A percentile compares a stretch with the other conserved stretches of the same genome.
Evolutionary conservation across 2,888 invertebrate species (phyloP).

Genomic region (Trissoscelio sp.): DNA sequence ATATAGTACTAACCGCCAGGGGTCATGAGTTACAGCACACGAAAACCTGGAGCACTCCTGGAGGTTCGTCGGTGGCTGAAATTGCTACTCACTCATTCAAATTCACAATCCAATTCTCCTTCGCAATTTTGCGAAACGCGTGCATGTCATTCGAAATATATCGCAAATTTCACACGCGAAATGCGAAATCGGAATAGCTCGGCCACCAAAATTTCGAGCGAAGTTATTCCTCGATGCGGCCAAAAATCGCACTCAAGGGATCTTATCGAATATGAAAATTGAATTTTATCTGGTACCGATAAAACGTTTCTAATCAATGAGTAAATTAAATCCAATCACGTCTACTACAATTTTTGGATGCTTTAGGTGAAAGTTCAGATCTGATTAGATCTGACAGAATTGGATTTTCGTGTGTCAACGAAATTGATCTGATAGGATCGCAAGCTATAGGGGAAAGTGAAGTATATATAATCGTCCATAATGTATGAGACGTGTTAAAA

Average conservation of each 20-base stretch:
- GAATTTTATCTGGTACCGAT: conserved; percentile 52
- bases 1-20: conserved; percentile 67
- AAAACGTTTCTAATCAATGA: conserved; percentile 33
- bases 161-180: conserved; percentile 45
- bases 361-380: conserved; percentile 7
- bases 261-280: conserved; percentile 51
- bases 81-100: conserved; percentile 66
- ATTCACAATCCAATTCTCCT: conserved; percentile 65
- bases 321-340: conserved; percentile 44
- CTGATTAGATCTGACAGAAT: conserved; percentile 41
- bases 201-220: conserved; percentile 10
- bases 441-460: conserved; percentile 22
- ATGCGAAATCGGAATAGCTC: conserved; percentile 24
- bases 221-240: not conserved
- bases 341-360: conserved; percentile 25
- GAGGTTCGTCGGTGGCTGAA: conserved; percentile 54
- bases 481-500: conserved; percentile 27
- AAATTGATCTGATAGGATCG: conserved; percentile 36
- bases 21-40: conserved; percentile 68
- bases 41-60: conserved; percentile 53
- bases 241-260: conserved; percentile 24
- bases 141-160: conserved; percentile 57
- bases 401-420: conserved; percentile 41
- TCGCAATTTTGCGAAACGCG: conserved; percentile 60
- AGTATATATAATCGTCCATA: conserved; percentile 27